A percentile compares a stretch with the other conserved stretches of the same genome.
These are phyloP conservation scores for Grantiella picta DNA, from an alignment of 2,113 vertebrate genomes.

Conservation along the genomic window DNA sequence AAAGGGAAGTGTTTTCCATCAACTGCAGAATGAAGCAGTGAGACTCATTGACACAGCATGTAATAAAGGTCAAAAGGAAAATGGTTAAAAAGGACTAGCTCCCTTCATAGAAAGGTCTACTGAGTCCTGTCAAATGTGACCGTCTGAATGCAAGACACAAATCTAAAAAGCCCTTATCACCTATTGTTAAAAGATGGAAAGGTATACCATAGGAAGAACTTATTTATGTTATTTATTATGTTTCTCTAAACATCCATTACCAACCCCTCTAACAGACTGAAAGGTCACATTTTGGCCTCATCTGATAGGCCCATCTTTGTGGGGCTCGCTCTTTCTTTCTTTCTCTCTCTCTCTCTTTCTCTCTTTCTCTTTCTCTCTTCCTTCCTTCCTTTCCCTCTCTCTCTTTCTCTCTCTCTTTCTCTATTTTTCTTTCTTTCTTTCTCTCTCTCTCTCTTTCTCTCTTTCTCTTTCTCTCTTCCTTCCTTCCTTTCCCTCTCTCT, in stretches of 20 bases:
- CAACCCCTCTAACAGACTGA: not conserved
- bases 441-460: no score
- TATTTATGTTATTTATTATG: not conserved
- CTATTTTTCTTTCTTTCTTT: no score
- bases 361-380: no score
- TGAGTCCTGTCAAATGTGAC: not conserved
- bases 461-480: no score
- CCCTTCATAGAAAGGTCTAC: not conserved
- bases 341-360: no score
- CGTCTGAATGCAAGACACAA: not conserved
- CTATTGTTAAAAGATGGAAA: not conserved
- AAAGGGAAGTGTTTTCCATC: not conserved
- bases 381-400: no score
- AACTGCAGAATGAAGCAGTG: not conserved
- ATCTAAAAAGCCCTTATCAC: not conserved
- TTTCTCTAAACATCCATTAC: conserved; percentile 1
- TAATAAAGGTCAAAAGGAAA: conserved; percentile 8
- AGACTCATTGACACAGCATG: not conserved
- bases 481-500: no score
- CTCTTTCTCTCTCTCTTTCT: no score
- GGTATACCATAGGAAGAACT: not conserved
- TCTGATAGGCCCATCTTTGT: not conserved
- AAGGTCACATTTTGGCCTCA: not conserved
- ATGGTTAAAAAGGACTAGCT: not conserved
- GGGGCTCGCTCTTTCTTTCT: rapidly evolving